Evolutionary conservation across 2,888 invertebrate genomes (phyloP).

Genomic region (Idaea aversata): DNA sequence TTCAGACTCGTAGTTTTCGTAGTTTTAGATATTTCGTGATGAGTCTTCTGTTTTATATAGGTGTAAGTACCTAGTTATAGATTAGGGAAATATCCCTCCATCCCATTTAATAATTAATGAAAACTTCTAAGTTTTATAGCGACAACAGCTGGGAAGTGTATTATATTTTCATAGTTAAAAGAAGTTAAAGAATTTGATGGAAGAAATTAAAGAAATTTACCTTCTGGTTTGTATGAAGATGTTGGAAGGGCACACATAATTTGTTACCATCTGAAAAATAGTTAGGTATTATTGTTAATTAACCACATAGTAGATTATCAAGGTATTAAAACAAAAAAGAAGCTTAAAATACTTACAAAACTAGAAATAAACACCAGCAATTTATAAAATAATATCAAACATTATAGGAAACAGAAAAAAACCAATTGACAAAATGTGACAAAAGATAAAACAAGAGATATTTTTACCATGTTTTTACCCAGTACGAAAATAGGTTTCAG

Average conservation of each 20-base stretch:
- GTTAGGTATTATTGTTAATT: background rate
- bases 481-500: background rate
- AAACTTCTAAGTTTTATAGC: no score
- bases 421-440: background rate
- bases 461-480: background rate
- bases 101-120: no score
- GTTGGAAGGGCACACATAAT: constrained; percentile 29
- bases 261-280: constrained; percentile 13
- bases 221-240: constrained; percentile 33
- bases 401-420: background rate
- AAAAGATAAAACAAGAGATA: background rate
- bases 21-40: no score
- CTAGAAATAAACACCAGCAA: background rate
- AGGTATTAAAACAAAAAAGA: background rate
- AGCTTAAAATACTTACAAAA: background rate
- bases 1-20: no score
- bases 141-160: background rate
- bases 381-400: background rate
- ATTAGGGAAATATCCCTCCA: no score
- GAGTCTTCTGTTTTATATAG: no score
- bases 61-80: no score
- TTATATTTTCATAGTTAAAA: background rate
- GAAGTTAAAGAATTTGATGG: background rate
- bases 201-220: constrained; percentile 14
- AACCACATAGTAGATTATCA: background rate